phyloP scores from a whole-genome alignment of 1,140 invertebrate genomes.

The Drosophila sproati region DNA sequence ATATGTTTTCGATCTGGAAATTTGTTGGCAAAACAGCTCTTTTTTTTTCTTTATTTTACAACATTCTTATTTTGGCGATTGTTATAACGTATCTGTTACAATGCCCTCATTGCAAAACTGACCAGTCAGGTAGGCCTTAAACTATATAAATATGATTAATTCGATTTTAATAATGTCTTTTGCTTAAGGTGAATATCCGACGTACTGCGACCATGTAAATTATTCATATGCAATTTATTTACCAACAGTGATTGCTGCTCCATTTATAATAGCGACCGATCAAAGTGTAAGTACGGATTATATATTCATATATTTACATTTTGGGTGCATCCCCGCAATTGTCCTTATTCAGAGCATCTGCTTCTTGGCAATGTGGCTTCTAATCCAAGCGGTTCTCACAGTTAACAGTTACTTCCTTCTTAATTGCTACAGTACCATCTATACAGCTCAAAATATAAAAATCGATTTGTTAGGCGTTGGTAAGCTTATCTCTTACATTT shows the following conservation, averaged over 20 bases:
- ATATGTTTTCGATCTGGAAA: slow-evolving; percentile 27
- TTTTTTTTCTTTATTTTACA: slow-evolving; percentile 23
- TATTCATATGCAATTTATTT: slow-evolving; percentile 15
- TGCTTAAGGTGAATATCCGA: neutral
- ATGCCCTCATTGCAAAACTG: slow-evolving; percentile 26
- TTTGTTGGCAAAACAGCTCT: slow-evolving; percentile 18
- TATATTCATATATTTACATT: neutral
- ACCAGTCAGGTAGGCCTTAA: neutral
- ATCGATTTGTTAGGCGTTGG: neutral
- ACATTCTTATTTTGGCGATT: neutral
- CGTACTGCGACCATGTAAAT: slow-evolving; percentile 13
- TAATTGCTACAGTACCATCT: slow-evolving; percentile 27
- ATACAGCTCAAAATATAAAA: neutral
- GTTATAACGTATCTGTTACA: slow-evolving; percentile 4
- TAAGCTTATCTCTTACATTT: neutral
- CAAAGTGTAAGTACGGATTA: slow-evolving; percentile 9
- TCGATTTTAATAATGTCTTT: neutral
- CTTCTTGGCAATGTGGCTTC: slow-evolving; percentile 43
- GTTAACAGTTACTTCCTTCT: slow-evolving; percentile 7
- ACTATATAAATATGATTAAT: neutral
- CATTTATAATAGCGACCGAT: slow-evolving; percentile 24
- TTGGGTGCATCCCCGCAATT: neutral
- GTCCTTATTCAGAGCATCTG: slow-evolving; percentile 6
- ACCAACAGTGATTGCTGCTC: slow-evolving; percentile 12
- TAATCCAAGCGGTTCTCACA: neutral